These are phyloP conservation scores for Coenonympha glycerion DNA, from an alignment of 2,888 invertebrate genomes.

Conservation along the genomic window DNA sequence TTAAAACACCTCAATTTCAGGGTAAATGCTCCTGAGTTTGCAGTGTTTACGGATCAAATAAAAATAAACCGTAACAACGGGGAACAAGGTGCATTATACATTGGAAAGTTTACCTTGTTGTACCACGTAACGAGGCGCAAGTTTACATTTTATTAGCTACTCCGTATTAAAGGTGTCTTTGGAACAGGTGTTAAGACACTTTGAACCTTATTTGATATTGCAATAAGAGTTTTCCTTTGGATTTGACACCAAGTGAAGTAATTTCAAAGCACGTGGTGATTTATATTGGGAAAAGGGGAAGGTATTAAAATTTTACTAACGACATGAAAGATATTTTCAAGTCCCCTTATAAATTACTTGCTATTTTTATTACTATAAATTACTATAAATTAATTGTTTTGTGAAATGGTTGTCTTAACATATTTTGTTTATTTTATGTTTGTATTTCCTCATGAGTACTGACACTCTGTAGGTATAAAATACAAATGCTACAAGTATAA, in stretches of 20 bases:
- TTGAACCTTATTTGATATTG: not conserved
- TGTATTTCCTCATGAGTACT: too few species aligned
- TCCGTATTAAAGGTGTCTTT: conserved; percentile 2
- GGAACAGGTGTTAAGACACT: not conserved
- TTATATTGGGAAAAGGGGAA: conserved; percentile 8
- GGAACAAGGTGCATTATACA: not conserved
- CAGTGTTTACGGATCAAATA: not conserved
- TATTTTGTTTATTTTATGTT: too few species aligned
- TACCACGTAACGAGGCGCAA: not conserved
- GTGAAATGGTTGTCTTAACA: too few species aligned
- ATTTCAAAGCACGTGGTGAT: conserved; percentile 12
- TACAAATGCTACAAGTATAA: too few species aligned
- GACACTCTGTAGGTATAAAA: too few species aligned
- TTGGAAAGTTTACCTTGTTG: not conserved
- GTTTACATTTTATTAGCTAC: conserved; percentile 2
- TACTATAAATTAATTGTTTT: not conserved
- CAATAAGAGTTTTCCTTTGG: not conserved
- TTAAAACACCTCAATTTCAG: not conserved
- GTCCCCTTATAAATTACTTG: not conserved
- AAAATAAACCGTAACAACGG: not conserved
- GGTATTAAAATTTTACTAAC: conserved; percentile 9
- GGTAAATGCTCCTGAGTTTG: not conserved
- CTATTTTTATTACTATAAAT: too few species aligned
- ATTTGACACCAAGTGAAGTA: not conserved
- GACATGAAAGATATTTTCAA: conserved; percentile 1